Percentiles rank a stretch among this genome's conserved stretches.
Evolutionary conservation across 2,888 invertebrate species (phyloP).

Genomic region (Drosophila niveifrons): DNA sequence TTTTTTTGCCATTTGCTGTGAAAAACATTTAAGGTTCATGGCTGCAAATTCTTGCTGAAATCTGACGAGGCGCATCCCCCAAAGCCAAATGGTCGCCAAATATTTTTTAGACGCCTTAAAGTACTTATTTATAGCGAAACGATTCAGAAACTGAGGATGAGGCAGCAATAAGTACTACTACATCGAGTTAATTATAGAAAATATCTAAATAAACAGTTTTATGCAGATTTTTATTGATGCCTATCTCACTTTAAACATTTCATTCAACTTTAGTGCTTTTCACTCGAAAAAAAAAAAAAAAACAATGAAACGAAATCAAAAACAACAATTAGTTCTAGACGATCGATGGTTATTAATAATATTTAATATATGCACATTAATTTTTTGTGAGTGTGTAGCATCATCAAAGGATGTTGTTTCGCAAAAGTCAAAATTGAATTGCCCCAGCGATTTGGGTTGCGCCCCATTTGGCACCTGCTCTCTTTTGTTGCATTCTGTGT

Average conservation of each 20-base stretch:
- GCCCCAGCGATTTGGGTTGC: slow-evolving; percentile 25
- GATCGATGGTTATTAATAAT: not conserved
- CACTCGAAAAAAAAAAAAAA: slow-evolving; percentile 7
- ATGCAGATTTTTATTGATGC: slow-evolving; percentile 2
- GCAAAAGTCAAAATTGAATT: slow-evolving; percentile 50
- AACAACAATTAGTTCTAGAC: not conserved
- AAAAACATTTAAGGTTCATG: not conserved
- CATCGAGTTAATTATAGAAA: slow-evolving; percentile 18
- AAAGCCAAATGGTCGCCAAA: slow-evolving; percentile 6
- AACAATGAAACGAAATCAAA: not conserved
- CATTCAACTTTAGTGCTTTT: not conserved
- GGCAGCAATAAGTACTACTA: slow-evolving; percentile 11
- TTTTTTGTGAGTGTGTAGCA: not conserved
- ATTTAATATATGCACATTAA: not conserved
- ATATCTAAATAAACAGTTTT: slow-evolving; percentile 9
- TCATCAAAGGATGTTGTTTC: slow-evolving; percentile 14
- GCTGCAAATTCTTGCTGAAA: not conserved
- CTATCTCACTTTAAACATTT: not conserved
- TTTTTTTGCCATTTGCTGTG: not conserved
- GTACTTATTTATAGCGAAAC: slow-evolving; percentile 16
- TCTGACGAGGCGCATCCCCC: not conserved
- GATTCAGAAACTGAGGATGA: slow-evolving; percentile 1
- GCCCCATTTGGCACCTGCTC: slow-evolving; percentile 39
- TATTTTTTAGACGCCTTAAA: not conserved
- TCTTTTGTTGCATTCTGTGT: slow-evolving; percentile 27